Base-by-base conservation (phyloP, 2,888 invertebrate species). In the Coleophora flavipennella region DNA sequence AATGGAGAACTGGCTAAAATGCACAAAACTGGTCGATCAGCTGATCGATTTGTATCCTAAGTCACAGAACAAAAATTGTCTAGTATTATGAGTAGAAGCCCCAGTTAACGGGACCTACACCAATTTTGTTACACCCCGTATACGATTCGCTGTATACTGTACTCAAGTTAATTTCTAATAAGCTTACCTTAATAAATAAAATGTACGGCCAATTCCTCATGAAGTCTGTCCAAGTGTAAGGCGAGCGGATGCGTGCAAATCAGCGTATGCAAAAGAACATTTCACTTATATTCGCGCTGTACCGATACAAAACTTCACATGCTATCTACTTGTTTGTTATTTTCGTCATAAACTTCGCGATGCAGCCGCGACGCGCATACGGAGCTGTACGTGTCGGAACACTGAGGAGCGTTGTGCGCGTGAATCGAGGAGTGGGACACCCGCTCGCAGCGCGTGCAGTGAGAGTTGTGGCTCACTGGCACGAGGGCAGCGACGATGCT, bases 361-460 rank as follows among this genome's bases (percentile, higher is more conserved):
- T 62, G 62, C 62, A 58, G 62, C 60, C 58, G 57, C 53, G 62
- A 67, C 78, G 73, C 72, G 73, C 67, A 62, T 66, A 63, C 68
- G 54, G 67, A 57, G 57, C 62, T 73, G 66, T 61, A 59, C 61
- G 60, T 66, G 67, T 60, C 62, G 56, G 70, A 67, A 52, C 61
- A 79, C 79, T 80, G 70, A 72, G 57, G 64, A 55, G 53, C 55
- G 46, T 51, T 51, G 55, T 56, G 49, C 49, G 55, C 52, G 46
- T 55, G 60, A 57, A 55, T 56, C 55, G 61, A 61, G 61, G 65
- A 70, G 67, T 66, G 69, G 62, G 65, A 67, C 66, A 73, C 54
- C 63, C 75, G 67, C 63, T 65, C 79, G 67, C 80, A 73, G 72
- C 79, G 81, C 81, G 83, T 79, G 81, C 83, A 81, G 76, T 73